Percentiles rank a stretch among this genome's conserved stretches.
Conservation (phyloP, 2,797 vertebrate species). For the Falco rusticolus region DNA sequence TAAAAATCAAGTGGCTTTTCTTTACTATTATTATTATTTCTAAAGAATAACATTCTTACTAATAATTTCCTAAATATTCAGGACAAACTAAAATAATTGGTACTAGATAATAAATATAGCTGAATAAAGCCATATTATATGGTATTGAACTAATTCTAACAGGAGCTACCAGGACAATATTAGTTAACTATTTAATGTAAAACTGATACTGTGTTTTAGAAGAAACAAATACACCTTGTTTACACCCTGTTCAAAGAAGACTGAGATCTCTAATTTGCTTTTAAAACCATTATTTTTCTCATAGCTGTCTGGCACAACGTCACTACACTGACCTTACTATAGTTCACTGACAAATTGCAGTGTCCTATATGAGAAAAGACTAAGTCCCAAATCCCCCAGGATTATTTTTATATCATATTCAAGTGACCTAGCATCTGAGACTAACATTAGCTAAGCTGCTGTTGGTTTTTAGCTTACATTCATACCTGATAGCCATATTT, state of each 20-base stretch:
- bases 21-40: background rate
- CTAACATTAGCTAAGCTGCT: background rate
- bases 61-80: background rate
- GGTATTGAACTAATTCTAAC: background rate
- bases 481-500: background rate
- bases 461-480: background rate
- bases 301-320: background rate
- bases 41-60: background rate
- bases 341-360: background rate
- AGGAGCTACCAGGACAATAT: background rate
- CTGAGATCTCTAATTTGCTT: background rate
- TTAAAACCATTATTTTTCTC: background rate
- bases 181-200: background rate
- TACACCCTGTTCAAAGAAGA: background rate
- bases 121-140: background rate
- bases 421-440: background rate
- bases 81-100: background rate
- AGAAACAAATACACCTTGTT: background rate
- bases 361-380: background rate
- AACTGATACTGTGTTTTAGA: background rate
- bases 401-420: background rate
- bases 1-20: background rate
- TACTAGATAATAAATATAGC: background rate
- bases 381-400: background rate
- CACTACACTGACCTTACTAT: background rate